Base-by-base conservation (phyloP, 1,140 invertebrate genomes). In the Muscidifurax raptorellus region DNA sequence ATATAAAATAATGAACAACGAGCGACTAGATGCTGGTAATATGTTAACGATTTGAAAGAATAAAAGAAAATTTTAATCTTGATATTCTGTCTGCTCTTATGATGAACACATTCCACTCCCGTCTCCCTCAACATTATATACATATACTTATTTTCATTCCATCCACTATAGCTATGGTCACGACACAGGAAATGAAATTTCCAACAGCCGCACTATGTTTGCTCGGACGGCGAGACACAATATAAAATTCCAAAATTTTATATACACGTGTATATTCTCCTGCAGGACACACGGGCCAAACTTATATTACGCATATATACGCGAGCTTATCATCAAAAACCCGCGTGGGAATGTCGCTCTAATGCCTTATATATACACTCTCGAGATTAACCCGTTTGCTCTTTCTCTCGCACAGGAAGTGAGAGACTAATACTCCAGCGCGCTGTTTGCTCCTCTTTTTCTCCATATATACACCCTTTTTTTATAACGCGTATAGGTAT, bases 261-360 rank as follows among this genome's bases (percentile, higher is more conserved):
- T 6, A 32, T 6, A 32, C 32, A 32, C 32, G 5, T 6, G 5
- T 6, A 32, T 40, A 40, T 40, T 40, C 36, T 40, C 36, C 36
- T n/a, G n/a, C n/a, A n/a, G n/a, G n/a, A n/a, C 36, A 9, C 36
- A 40, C 0, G 36, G n/a, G n/a, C n/a, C n/a, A n/a, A n/a, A n/a
- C n/a, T n/a, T n/a, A 7, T 59, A 7, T 3, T 6, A 0, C n/a
- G 52, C 4, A 59, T n/a, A 90, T 91, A 91, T 89, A 91, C 52
- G 30, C 13, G 71, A 85, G 82, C 86, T 92, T 92, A 92, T 92
- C 91, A 92, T 92, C 91, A 88, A 89, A 90, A 88, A 89, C 84
- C n/a, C 64, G 44, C 80, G 80, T 82, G 80, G 80, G 80, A 82
- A 82, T 82, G 71, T 81, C 67, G 67, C 67, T n/a, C 87, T 78